These are phyloP conservation scores for Lineus longissimus DNA, from an alignment of 1,140 invertebrate genomes.

Conservation along the genomic window DNA sequence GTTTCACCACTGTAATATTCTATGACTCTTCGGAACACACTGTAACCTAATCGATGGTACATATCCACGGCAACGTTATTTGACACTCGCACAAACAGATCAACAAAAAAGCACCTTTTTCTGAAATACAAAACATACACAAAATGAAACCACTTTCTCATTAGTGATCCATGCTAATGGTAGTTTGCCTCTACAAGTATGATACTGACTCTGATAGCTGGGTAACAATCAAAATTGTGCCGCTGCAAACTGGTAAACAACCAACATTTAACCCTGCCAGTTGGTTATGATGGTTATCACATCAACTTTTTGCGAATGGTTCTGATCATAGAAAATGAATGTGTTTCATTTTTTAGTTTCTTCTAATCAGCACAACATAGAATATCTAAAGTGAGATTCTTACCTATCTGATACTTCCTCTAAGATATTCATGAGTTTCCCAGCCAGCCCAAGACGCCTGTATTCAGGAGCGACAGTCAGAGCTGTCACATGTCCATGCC, in stretches of 20 bases:
- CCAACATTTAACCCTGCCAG: no score
- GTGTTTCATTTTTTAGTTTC: no score
- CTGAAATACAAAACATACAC: slow-evolving; percentile 59
- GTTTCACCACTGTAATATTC: slow-evolving; percentile 83
- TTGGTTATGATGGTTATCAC: no score
- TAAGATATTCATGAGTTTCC: slow-evolving; percentile 88
- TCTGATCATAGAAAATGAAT: no score
- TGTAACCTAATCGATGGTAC: slow-evolving; percentile 94
- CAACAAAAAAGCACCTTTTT: slow-evolving; percentile 96
- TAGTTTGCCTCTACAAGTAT: no score
- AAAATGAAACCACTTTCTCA: slow-evolving; percentile 11
- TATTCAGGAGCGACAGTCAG: slow-evolving; percentile 94
- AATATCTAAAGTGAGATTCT: slow-evolving; percentile 10
- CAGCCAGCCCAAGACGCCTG: slow-evolving; percentile 84
- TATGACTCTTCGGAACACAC: slow-evolving; percentile 86
- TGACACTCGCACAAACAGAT: slow-evolving; percentile 95
- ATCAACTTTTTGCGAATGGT: no score
- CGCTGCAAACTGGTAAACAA: no score
- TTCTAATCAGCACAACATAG: no score
- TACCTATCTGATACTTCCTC: slow-evolving; percentile 96
- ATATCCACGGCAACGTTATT: slow-evolving; percentile 96
- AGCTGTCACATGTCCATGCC: slow-evolving; percentile 99
- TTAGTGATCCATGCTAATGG: no score
- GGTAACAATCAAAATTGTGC: no score
- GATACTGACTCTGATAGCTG: no score